Percentiles rank a stretch among this genome's conserved stretches.
Conservation (phyloP, 2,888 invertebrate genomes). For the Thera britannica region DNA sequence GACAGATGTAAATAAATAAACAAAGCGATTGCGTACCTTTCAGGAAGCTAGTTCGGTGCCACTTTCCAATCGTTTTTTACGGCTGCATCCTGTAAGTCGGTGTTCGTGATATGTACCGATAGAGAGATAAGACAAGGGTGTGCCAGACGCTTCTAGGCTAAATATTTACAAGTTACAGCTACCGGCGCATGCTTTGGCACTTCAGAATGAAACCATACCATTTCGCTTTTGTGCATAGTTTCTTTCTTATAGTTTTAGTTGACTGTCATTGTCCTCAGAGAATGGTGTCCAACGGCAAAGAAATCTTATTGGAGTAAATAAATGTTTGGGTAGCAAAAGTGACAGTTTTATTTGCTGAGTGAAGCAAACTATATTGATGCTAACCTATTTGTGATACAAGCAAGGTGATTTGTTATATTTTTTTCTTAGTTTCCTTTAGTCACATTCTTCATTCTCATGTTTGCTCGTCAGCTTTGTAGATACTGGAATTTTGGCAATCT, state of each 20-base stretch:
- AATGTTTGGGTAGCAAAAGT: no score
- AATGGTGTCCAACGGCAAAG: no score
- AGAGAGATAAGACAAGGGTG: constrained; percentile 72
- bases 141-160: constrained; percentile 75
- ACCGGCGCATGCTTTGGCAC: constrained; percentile 11
- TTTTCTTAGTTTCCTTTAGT: no score
- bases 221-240: neutral
- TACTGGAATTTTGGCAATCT: neutral
- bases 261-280: no score
- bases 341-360: no score
- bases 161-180: constrained; percentile 47
- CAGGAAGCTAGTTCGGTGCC: constrained; percentile 62
- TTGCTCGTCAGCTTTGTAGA: neutral
- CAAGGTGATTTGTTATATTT: no score
- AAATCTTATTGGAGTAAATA: no score
- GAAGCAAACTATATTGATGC: no score
- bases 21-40: constrained; percentile 58
- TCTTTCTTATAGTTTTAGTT: neutral
- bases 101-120: constrained; percentile 66
- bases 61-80: constrained; percentile 69
- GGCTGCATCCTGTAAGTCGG: constrained; percentile 65
- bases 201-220: neutral
- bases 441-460: no score
- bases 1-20: constrained; percentile 64
- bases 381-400: no score